Evolutionary conservation across 2,888 invertebrate species (phyloP).

Genomic region (Acheta domesticus): DNA sequence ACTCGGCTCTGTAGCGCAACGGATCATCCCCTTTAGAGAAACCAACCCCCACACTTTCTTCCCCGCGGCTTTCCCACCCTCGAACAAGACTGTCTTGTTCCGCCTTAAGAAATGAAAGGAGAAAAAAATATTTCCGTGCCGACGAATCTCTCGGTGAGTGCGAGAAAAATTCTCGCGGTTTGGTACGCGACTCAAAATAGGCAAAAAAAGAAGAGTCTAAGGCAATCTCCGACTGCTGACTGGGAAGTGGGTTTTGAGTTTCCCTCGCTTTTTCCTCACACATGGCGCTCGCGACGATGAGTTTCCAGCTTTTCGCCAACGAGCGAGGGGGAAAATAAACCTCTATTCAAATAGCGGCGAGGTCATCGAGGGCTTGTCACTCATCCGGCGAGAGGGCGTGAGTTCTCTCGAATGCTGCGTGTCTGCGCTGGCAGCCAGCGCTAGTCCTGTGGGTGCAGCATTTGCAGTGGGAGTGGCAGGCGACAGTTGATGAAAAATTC

Average conservation of each 20-base stretch:
- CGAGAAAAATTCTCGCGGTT: neutral
- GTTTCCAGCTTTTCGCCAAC: neutral
- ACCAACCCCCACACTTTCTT: neutral
- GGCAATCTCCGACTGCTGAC: neutral
- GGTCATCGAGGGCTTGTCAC: neutral
- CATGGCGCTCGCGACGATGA: neutral
- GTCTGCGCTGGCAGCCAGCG: too few relatives aligned
- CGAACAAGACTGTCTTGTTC: slow-evolving; percentile 10
- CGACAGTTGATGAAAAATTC: too few relatives aligned
- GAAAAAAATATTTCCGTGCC: neutral
- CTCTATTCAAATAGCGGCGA: neutral
- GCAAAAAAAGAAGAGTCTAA: neutral
- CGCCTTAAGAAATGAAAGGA: neutral
- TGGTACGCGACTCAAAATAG: neutral
- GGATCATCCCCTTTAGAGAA: slow-evolving; percentile 1
- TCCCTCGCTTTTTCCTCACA: neutral
- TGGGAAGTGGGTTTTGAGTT: neutral
- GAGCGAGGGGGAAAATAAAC: neutral
- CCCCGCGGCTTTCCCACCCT: neutral
- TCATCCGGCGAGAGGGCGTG: neutral
- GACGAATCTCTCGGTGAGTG: neutral
- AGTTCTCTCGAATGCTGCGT: too few relatives aligned
- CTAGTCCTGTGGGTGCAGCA: too few relatives aligned
- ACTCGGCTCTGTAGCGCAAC: neutral
- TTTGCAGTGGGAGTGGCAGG: too few relatives aligned